Evolutionary conservation across 2,113 vertebrate species (phyloP), one percentile per base, ranked within the genome.

Genomic region (Cryptotis parvus): DNA sequence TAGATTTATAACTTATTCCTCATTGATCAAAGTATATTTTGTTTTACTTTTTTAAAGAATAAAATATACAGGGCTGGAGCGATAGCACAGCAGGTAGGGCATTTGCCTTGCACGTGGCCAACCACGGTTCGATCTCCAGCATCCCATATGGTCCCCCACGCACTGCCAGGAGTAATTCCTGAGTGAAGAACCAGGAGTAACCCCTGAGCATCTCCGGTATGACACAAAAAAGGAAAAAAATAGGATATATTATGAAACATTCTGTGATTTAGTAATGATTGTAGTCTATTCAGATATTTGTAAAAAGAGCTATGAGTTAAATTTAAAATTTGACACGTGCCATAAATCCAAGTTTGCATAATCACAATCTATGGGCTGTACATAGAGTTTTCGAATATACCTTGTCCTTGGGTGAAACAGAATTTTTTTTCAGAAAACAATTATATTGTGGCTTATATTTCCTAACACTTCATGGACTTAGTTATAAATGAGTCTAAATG

Each of bases 281-380:
- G 5, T 37, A 33, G 80, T 43, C 39, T 70, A 87, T 90, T 88
- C 41, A 80, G 3, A n/a, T 68, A 52, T 93, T 89, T 66, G 84
- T 80, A n/a, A 90, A 91, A 72, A 52, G 41, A 81, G 20, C n/a
- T 41, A 75, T 66, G 66, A 37, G 5, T 84, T 79, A 87, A 24
- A 7, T 15, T 16, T 79, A 37, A 49, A 78, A 24, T 41, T 61
- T n/a, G 37, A 55, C 6, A 74, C 4, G 24, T 35, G 20, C 14
- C 78, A 52, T 31, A 89, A 76, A 39, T 27, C 24, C 31, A 78
- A 37, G 27, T 79, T 49, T 79, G 8, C 31, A 29, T 9, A 61
- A 49, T 24, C 45, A 0, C 6, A 58, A 0, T 72, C 9, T 73
- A 16, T 45, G 12, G 69, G 82, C 79, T 4, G 1, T 39, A 8